phyloP scores from a whole-genome alignment of 2,113 vertebrate species.

The Panurus biarmicus region DNA sequence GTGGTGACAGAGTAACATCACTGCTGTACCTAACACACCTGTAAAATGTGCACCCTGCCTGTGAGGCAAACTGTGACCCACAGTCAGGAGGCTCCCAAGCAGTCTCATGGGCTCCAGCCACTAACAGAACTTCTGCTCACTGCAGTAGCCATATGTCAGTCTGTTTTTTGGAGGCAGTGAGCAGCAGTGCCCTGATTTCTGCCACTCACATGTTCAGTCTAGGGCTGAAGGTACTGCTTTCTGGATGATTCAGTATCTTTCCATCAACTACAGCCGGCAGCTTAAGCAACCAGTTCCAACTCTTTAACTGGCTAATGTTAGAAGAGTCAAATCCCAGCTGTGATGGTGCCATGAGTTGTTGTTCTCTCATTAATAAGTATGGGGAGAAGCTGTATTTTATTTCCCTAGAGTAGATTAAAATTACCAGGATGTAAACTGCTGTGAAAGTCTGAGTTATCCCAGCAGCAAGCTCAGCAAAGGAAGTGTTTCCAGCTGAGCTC shows the following conservation, averaged over 20 bases:
- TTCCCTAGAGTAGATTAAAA: not conserved
- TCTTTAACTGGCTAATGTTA: not conserved
- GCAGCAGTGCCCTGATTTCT: not conserved
- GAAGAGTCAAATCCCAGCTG: not conserved
- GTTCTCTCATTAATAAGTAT: not conserved
- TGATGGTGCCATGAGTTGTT: rapidly evolving
- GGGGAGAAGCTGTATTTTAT: not conserved
- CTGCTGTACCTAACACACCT: not conserved
- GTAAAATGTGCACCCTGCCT: not conserved
- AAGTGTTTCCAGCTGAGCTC: not conserved
- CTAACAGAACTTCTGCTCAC: not conserved
- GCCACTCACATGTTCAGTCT: not conserved
- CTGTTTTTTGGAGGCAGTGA: not conserved
- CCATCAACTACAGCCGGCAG: not conserved
- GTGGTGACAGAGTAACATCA: not conserved
- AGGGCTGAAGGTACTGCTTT: not conserved
- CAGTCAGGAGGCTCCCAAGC: not conserved
- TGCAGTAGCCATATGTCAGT: not conserved
- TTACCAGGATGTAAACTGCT: not conserved
- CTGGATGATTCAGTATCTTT: not conserved
- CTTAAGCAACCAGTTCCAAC: not conserved
- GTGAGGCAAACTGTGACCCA: not conserved
- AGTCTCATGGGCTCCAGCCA: not conserved
- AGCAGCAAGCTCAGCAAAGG: not conserved
- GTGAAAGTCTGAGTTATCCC: not conserved